Conservation (phyloP, 2,888 invertebrate genomes). For the Apodemia hepburni region DNA sequence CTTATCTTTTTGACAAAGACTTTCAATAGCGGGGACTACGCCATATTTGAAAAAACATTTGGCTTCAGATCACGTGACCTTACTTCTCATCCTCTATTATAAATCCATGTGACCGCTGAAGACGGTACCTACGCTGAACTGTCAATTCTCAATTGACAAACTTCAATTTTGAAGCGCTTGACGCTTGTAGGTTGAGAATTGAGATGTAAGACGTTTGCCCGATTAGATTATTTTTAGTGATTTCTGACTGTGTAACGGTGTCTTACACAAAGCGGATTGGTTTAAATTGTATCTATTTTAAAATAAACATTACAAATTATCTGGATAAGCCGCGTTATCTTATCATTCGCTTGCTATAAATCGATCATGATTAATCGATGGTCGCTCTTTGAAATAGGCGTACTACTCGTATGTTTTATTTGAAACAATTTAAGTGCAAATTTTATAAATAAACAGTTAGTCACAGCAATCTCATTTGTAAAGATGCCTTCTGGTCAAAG, state of each 20-base stretch:
- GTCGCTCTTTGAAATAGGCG: constrained; percentile 32
- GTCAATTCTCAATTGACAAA: too few species aligned
- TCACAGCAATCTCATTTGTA: constrained; percentile 35
- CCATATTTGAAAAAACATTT: too few species aligned
- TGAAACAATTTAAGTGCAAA: constrained; percentile 30
- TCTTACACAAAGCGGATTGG: constrained; percentile 9
- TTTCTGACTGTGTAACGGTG: constrained; percentile 12
- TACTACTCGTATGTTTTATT: constrained; percentile 16
- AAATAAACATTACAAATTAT: constrained; percentile 32
- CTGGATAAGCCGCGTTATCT: constrained; percentile 44
- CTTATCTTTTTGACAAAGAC: too few species aligned
- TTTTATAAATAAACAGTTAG: constrained; percentile 26
- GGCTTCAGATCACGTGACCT: too few species aligned
- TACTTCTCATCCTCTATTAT: too few species aligned
- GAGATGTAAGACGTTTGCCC: too few species aligned
- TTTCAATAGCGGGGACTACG: too few species aligned
- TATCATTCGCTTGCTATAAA: constrained; percentile 45
- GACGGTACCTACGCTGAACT: too few species aligned
- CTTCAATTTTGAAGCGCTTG: too few species aligned
- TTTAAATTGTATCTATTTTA: constrained; percentile 21
- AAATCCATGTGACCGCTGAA: too few species aligned
- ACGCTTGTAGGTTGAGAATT: too few species aligned
- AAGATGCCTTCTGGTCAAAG: constrained; percentile 59
- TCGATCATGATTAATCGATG: constrained; percentile 47
- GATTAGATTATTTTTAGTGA: constrained; percentile 4